Evolutionary conservation across 2,888 invertebrate genomes (phyloP), one percentile per base, ranked within the genome.

Genomic region (Caenorhabditis uteleia): DNA sequence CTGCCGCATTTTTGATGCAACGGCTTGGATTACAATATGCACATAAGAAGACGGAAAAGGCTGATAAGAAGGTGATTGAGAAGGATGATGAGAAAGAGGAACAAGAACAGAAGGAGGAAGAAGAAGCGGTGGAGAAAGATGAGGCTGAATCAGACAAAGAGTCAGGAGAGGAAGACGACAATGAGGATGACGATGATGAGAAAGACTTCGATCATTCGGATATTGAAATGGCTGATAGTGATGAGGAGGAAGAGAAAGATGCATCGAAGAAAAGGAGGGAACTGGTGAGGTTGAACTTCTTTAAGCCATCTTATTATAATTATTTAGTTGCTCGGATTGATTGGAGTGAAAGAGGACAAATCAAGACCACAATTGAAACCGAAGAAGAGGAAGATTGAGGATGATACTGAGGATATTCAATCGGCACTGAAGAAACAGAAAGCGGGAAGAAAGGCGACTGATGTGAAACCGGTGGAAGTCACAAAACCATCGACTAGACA

Each of bases 1-100:
- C 66, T 7, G 59, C 66, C 14, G 60, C 60, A 2, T 67, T 60
- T 34, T 61, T 67, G 42, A 46, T 67, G 53, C 66, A 67, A 49
- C 48, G 66, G 7, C 54, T 67, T n/a, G 66, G 66, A 31, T 39
- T 51, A 18, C 66, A 67, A 33, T 67, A 67, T 40, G 12, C 59
- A 8, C 48, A 48, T 33, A 48, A 46, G 18, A 18, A 40, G 21
- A 46, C 46, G 26, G 16, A 39, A 20, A 43, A 43, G 25, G 43
- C 8, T 18, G 12, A 10, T 18, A 43, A 39, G 7, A 20, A 39
- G 39, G n/a, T 10, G n/a, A 39, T n/a, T n/a, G 48, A 48, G 25
- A 26, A 48, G n/a, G 20, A 38, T 18, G 40, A 29, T 27, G 53
- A 59, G 26, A 39, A 36, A 31, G 40, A 39, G 26, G 43, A 49